These are phyloP conservation scores for Tachina fera DNA, from an alignment of 2,888 invertebrate species.

Conservation along the genomic window DNA sequence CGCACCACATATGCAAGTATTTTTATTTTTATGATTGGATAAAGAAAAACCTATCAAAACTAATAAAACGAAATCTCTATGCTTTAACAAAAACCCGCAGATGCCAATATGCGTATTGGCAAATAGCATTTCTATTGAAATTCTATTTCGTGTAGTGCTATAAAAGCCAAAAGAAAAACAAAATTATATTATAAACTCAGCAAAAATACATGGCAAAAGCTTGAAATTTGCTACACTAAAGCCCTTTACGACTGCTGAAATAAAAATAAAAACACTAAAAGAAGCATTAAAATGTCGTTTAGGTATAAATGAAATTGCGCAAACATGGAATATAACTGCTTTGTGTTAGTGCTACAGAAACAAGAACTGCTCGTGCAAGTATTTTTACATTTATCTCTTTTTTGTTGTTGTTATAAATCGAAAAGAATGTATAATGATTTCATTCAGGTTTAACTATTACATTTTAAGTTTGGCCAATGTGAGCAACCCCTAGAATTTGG, in stretches of 20 bases:
- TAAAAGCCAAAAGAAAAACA: slow-evolving; percentile 5
- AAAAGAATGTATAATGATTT: slow-evolving; percentile 60
- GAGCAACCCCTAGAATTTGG: background rate
- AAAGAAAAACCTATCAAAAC: slow-evolving; percentile 51
- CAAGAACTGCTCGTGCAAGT: background rate
- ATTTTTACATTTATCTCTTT: slow-evolving; percentile 6
- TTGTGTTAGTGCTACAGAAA: slow-evolving; percentile 6
- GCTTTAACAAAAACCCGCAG: slow-evolving; percentile 37
- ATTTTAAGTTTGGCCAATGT: slow-evolving; percentile 18
- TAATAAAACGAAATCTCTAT: slow-evolving; percentile 62
- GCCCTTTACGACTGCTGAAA: slow-evolving; percentile 66
- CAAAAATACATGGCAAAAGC: slow-evolving; percentile 62
- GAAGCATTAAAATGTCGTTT: slow-evolving; percentile 68
- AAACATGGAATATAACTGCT: slow-evolving; percentile 58
- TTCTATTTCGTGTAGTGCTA: slow-evolving; percentile 35
- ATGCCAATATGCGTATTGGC: slow-evolving; percentile 45
- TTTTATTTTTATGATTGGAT: slow-evolving; percentile 10
- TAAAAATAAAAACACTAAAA: slow-evolving; percentile 58
- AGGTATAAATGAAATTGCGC: slow-evolving; percentile 67
- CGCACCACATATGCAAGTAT: background rate
- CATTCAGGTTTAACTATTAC: slow-evolving; percentile 57
- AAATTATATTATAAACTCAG: slow-evolving; percentile 3
- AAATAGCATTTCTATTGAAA: slow-evolving; percentile 31
- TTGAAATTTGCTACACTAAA: slow-evolving; percentile 68
- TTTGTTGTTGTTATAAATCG: slow-evolving; percentile 43